Evolutionary conservation across 2,888 invertebrate genomes (phyloP).

Genomic region (Xiphydria camelus): DNA sequence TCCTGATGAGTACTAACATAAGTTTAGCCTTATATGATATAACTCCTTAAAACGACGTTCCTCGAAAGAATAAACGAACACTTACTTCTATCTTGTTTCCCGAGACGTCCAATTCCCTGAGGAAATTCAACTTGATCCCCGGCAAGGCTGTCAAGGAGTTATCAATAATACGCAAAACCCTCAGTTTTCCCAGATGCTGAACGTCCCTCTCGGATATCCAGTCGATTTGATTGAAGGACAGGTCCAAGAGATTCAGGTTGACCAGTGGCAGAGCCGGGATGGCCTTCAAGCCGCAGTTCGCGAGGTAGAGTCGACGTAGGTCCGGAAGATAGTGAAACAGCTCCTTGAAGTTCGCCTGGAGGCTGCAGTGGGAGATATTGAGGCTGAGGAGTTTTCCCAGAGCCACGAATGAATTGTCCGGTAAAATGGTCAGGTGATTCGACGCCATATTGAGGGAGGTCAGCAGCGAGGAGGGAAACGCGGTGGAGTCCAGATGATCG

Average conservation of each 20-base stretch:
- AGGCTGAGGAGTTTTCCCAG: constrained; percentile 76
- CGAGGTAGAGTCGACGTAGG: constrained; percentile 75
- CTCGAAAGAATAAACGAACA: no score
- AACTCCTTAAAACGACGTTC: no score
- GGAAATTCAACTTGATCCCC: constrained; percentile 69
- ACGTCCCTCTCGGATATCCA: constrained; percentile 72
- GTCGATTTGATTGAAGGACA: constrained; percentile 77
- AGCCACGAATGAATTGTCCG: constrained; percentile 86
- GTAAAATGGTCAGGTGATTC: constrained; percentile 81
- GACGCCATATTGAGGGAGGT: constrained; percentile 76
- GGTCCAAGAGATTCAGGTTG: constrained; percentile 77
- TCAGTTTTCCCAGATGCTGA: constrained; percentile 71
- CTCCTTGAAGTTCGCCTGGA: constrained; percentile 79
- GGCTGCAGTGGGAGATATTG: constrained; percentile 78
- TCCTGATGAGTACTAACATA: no score
- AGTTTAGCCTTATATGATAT: no score
- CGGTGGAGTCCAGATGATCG: constrained; percentile 85
- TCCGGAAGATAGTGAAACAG: constrained; percentile 84
- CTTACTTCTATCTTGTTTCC: constrained; percentile 79
- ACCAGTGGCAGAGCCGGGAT: constrained; percentile 78
- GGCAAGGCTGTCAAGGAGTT: constrained; percentile 78
- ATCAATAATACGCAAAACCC: constrained; percentile 74
- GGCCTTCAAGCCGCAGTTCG: constrained; percentile 75
- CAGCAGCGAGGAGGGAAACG: constrained; percentile 81
- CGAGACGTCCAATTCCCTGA: constrained; percentile 79